Evolutionary conservation across 1,140 invertebrate species (phyloP).

Genomic region (Temnothorax longispinosus): DNA sequence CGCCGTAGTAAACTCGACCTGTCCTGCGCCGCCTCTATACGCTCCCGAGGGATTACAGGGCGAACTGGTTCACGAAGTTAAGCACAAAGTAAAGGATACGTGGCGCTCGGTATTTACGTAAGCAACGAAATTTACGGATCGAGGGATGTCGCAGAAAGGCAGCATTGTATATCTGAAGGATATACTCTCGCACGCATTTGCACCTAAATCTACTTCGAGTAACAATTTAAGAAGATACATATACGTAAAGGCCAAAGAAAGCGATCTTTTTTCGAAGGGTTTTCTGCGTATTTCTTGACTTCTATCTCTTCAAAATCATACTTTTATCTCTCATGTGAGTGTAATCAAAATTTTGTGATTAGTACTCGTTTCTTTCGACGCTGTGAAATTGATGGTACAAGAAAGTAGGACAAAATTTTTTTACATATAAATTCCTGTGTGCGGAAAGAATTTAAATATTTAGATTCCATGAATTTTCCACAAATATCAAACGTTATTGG

Average conservation of each 20-base stretch:
- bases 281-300: not conserved
- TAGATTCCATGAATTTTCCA: not conserved
- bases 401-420: not conserved
- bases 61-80: slow-evolving; percentile 58
- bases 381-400: not conserved
- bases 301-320: not conserved
- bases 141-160: not conserved
- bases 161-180: slow-evolving; percentile 29
- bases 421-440: not conserved
- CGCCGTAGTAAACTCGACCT: slow-evolving; percentile 41
- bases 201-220: not conserved
- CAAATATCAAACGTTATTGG: not conserved
- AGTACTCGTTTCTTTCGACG: not conserved
- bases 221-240: slow-evolving; percentile 15
- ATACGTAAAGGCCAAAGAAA: not conserved
- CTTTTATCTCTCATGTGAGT: not conserved
- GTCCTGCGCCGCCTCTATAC: slow-evolving; percentile 18
- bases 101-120: slow-evolving; percentile 51
- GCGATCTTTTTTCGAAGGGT: too few species aligned
- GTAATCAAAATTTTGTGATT: not conserved
- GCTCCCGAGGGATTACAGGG: slow-evolving; percentile 44
- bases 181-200: slow-evolving; percentile 18
- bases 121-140: slow-evolving; percentile 58
- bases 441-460: not conserved
- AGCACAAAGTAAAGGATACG: slow-evolving; percentile 58